Conservation (phyloP, 1,140 invertebrate genomes). For the Harpegnathos saltator region DNA sequence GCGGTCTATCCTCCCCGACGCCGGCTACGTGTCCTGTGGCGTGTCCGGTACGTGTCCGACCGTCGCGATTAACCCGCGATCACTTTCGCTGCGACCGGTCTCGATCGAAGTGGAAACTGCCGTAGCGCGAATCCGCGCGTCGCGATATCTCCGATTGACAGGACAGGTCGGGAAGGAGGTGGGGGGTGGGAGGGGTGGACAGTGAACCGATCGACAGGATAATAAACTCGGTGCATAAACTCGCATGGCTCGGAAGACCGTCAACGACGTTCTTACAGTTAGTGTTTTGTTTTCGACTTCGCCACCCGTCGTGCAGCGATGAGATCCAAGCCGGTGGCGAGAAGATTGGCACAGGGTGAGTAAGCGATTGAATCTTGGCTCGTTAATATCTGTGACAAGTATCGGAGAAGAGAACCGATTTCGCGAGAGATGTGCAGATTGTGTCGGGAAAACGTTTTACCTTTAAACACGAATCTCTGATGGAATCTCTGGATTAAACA, state of each 20-base stretch:
- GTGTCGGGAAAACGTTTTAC: too few species aligned
- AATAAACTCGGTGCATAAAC: slow-evolving; percentile 66
- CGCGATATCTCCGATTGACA: slow-evolving; percentile 5
- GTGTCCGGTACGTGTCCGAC: too few species aligned
- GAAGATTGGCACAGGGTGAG: slow-evolving; percentile 85
- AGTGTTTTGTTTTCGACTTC: slow-evolving; percentile 83
- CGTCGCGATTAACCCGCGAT: slow-evolving; percentile 36
- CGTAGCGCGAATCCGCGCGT: slow-evolving; percentile 1
- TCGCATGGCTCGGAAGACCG: slow-evolving; percentile 83
- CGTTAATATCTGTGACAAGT: background rate
- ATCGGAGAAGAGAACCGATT: background rate
- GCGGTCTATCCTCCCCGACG: slow-evolving; percentile 49
- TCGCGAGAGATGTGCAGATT: background rate
- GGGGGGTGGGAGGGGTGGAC: slow-evolving; percentile 36
- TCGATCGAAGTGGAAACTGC: slow-evolving; percentile 2
- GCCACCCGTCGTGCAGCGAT: slow-evolving; percentile 80
- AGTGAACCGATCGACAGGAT: slow-evolving; percentile 67
- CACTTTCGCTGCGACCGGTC: slow-evolving; percentile 1
- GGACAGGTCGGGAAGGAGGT: background rate
- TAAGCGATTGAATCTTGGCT: slow-evolving; percentile 32
- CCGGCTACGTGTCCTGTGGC: slow-evolving; percentile 17
- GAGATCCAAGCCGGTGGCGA: slow-evolving; percentile 86
- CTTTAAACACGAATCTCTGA: too few species aligned
- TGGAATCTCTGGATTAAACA: too few species aligned
- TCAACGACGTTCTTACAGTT: slow-evolving; percentile 71